A percentile compares a stretch with the other conserved stretches of the same genome.
Evolutionary conservation across 2,888 invertebrate species (phyloP).

Genomic region (Acanthosoma haemorrhoidale): DNA sequence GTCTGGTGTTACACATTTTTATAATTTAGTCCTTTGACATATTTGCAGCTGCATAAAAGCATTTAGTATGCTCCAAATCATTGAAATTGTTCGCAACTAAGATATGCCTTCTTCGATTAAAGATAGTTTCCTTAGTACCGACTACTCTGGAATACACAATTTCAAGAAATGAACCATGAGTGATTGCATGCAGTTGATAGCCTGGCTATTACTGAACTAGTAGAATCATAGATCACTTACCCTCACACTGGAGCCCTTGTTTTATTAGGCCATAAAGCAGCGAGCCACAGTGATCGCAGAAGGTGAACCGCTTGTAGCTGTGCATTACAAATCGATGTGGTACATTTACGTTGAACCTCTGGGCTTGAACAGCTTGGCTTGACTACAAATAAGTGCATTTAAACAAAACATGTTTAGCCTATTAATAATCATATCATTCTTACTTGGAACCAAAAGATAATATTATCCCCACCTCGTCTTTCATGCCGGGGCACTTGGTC

Average conservation of each 20-base stretch:
- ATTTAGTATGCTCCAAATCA: too few relatives aligned
- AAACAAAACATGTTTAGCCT: not conserved
- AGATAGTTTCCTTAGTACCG: too few relatives aligned
- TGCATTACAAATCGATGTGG: conserved; percentile 95
- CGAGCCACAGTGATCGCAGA: conserved; percentile 99
- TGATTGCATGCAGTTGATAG: too few relatives aligned
- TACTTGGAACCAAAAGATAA: not conserved
- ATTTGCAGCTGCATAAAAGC: too few relatives aligned
- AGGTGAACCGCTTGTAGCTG: conserved; percentile 95
- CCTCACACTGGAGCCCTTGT: conserved; percentile 94
- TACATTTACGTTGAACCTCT: conserved; percentile 94
- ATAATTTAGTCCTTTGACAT: too few relatives aligned
- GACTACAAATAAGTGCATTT: conserved; percentile 26
- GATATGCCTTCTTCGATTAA: too few relatives aligned
- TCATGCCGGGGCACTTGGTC: conserved; percentile 98
- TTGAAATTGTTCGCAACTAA: too few relatives aligned
- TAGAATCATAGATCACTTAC: too few relatives aligned
- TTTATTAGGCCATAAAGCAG: conserved; percentile 91
- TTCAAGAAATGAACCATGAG: too few relatives aligned
- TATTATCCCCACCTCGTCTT: conserved; percentile 51
- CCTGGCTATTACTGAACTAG: too few relatives aligned
- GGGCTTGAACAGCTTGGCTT: conserved; percentile 52
- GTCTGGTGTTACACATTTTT: too few relatives aligned
- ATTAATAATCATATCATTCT: not conserved
- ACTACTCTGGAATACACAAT: too few relatives aligned